phyloP scores from a whole-genome alignment of 2,888 invertebrate genomes.

The Rhagonycha lutea region DNA sequence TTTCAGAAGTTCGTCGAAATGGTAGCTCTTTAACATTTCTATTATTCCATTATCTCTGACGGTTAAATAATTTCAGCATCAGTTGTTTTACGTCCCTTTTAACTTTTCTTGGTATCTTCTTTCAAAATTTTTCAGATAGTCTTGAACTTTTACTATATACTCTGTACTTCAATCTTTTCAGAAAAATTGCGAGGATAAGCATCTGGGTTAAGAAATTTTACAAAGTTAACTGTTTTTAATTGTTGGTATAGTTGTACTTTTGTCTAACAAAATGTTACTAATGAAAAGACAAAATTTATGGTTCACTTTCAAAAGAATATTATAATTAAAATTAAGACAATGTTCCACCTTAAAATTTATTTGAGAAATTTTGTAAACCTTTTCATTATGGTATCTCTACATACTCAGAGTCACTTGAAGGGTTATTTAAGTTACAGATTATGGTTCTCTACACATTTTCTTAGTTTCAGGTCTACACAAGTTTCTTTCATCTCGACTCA shows the following conservation, averaged over 20 bases:
- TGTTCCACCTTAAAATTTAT: not conserved
- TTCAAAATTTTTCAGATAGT: not conserved
- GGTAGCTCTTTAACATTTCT: not conserved
- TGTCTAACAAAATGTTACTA: not conserved
- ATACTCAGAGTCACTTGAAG: not conserved
- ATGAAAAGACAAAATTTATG: not conserved
- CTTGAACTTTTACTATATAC: not conserved
- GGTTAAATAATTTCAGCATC: not conserved
- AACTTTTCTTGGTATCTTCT: not conserved
- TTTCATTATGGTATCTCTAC: not conserved
- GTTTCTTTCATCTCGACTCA: not conserved
- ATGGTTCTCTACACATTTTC: not conserved
- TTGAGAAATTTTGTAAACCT: not conserved
- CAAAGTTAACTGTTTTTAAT: not conserved
- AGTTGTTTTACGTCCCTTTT: not conserved
- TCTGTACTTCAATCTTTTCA: not conserved
- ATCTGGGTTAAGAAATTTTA: not conserved
- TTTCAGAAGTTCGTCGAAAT: not conserved
- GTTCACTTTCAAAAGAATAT: not conserved
- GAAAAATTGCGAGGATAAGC: not conserved
- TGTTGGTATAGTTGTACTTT: not conserved
- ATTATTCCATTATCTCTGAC: not conserved
- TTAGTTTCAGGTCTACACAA: not conserved
- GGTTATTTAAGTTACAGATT: conserved; percentile 2
- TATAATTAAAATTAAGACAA: not conserved